Evolutionary conservation across 2,888 invertebrate genomes (phyloP), one percentile per base, ranked within the genome.

Genomic region (Plutella xylostella): DNA sequence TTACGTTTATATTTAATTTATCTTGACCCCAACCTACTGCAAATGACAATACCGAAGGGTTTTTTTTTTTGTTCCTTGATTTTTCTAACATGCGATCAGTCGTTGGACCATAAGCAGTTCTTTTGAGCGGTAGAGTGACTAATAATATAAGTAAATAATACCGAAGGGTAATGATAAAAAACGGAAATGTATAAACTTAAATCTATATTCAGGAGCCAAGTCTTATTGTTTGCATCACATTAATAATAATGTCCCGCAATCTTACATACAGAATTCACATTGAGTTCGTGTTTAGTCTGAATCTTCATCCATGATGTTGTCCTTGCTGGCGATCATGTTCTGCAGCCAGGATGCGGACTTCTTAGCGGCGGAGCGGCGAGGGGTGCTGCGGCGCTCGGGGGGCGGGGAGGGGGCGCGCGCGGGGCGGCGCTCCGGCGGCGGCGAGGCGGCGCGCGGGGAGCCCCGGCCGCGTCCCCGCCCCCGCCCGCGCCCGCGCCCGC

Each of bases 371-470:
- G 47, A 47, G 43, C 78, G 71, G 28, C 77, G 74, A 45, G 78
- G 79, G 38, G 78, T 76, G 14, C 19, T 25, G 56, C 77, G 72
- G 47, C 77, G 77, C 56, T 75, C 68, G 12, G 60, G 56, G 42
- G 51, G 51, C 20, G 45, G 39, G 2, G 48, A 39, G 35, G 39
- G 42, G 18, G 43, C 15, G 43, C 37, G 38, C 25, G 52, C 20
- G 43, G 39, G 2, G 46, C 30, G 35, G 38, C n/a, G 41, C 20
- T 42, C 19, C 42, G 35, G 40, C 31, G 47, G 51, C 47, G 45
- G 34, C 56, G 56, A 51, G 21, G 43, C 40, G 49, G 45, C 53
- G 46, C 55, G 22, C 50, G 39, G 51, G 43, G 15, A 11, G 30
- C 30, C 9, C 46, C 51, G 28, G 47, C 53, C 53, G 46, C 56